A percentile compares a stretch with the other conserved stretches of the same genome.
These are phyloP conservation scores for Thymallus thymallus DNA, from an alignment of 2,113 vertebrate species.

Conservation along the genomic window DNA sequence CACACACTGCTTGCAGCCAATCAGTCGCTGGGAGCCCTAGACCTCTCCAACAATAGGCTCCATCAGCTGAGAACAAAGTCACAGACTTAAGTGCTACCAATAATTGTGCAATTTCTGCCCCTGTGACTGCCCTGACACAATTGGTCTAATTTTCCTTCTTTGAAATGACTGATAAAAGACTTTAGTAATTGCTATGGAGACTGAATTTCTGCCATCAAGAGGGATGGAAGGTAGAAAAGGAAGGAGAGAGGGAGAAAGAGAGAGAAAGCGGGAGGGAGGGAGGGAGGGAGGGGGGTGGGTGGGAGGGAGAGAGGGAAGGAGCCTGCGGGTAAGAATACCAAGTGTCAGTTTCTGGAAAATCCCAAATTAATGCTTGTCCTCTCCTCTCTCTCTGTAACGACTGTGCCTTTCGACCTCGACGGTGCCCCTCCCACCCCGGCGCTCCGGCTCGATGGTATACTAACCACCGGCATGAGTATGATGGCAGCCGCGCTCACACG, in stretches of 20 bases:
- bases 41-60: constrained; percentile 92
- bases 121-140: constrained; percentile 99
- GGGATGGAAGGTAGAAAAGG: background rate
- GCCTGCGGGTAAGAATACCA: constrained; percentile 88
- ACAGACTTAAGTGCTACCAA: constrained; percentile 98
- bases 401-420: too few species aligned
- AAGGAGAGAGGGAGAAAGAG: background rate
- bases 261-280: background rate
- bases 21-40: constrained; percentile 90
- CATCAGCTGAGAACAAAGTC: constrained; percentile 96
- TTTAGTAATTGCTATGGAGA: constrained; percentile 99
- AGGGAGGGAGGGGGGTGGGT: background rate
- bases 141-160: constrained; percentile 99
- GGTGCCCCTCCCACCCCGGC: too few species aligned
- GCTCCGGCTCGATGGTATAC: too few species aligned
- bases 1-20: constrained; percentile 70
- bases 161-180: constrained; percentile 99
- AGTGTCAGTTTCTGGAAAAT: constrained; percentile 97
- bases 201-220: constrained; percentile 78
- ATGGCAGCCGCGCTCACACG: too few species aligned
- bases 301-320: too few species aligned
- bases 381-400: too few species aligned
- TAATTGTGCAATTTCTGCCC: constrained; percentile 99
- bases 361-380: constrained; percentile 99
- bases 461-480: too few species aligned